phyloP scores from a whole-genome alignment of 2,888 invertebrate species.

The Tetranychus truncatus region DNA sequence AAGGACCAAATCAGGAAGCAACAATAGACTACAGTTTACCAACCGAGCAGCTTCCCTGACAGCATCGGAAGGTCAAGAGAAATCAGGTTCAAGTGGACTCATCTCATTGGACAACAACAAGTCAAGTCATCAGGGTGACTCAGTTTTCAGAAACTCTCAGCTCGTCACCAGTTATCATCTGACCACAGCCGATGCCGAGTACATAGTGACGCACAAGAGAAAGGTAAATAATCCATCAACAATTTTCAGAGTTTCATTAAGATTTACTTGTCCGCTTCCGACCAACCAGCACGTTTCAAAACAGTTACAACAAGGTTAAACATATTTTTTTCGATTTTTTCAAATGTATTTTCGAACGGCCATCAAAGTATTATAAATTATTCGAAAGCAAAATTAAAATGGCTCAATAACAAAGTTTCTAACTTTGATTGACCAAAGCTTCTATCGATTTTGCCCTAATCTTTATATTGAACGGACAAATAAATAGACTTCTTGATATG shows the following conservation, averaged over 20 bases:
- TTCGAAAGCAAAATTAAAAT: no score
- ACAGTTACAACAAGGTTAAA: no score
- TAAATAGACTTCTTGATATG: no score
- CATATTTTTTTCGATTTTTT: no score
- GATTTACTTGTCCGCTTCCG: no score
- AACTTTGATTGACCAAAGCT: no score
- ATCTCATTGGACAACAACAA: neutral
- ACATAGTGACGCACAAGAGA: conserved; percentile 10
- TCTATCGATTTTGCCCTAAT: no score
- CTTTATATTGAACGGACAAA: no score
- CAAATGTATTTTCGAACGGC: no score
- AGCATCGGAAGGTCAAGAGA: neutral
- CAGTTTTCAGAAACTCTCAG: neutral
- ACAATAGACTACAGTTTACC: neutral
- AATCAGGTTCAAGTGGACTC: neutral
- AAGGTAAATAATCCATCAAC: neutral
- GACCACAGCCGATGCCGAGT: neutral
- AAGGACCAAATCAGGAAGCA: neutral
- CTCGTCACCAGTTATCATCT: neutral
- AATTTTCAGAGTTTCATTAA: no score
- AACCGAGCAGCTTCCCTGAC: neutral
- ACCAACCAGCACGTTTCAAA: no score
- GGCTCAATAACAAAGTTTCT: rapidly evolving
- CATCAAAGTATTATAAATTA: no score
- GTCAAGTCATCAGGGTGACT: neutral